These are phyloP conservation scores for Pachydiplax longipennis DNA, from an alignment of 2,888 invertebrate species.

Conservation along the genomic window DNA sequence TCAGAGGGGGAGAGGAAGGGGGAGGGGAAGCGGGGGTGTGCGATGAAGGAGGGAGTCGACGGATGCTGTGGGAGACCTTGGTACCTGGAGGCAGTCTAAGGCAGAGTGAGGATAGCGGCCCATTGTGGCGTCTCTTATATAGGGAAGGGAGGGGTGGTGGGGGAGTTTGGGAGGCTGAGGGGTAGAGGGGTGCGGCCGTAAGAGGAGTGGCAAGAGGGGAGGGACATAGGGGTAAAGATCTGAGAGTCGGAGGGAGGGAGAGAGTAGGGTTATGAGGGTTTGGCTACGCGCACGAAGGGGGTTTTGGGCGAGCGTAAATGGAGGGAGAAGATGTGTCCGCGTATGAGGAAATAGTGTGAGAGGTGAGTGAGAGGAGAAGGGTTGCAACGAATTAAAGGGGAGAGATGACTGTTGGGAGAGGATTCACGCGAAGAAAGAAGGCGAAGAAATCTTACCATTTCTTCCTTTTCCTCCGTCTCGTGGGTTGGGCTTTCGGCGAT, in stretches of 20 bases:
- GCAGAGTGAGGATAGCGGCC: constrained; percentile 39
- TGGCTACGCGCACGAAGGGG: neutral
- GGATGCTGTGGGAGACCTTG: constrained; percentile 10
- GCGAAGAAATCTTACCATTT: neutral
- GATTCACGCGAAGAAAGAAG: neutral
- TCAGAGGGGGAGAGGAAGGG: neutral
- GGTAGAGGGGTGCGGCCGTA: neutral
- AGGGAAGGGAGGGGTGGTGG: constrained; percentile 29
- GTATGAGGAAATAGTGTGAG: neutral
- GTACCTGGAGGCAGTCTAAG: constrained; percentile 23
- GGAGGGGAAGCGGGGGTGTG: neutral
- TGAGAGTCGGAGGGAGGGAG: neutral
- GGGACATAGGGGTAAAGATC: constrained; percentile 24
- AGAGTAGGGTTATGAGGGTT: constrained; percentile 14
- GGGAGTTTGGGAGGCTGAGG: neutral
- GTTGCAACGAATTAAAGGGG: neutral
- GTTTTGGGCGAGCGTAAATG: neutral
- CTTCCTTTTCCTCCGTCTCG: neutral
- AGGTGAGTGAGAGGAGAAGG: neutral
- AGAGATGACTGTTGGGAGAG: neutral
- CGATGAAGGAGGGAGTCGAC: neutral
- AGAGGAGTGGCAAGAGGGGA: neutral
- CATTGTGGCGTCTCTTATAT: constrained; percentile 35
- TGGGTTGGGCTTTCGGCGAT: neutral
- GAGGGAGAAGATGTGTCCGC: neutral